phyloP scores from a whole-genome alignment of 2,888 invertebrate genomes.

The Sturmia bella region DNA sequence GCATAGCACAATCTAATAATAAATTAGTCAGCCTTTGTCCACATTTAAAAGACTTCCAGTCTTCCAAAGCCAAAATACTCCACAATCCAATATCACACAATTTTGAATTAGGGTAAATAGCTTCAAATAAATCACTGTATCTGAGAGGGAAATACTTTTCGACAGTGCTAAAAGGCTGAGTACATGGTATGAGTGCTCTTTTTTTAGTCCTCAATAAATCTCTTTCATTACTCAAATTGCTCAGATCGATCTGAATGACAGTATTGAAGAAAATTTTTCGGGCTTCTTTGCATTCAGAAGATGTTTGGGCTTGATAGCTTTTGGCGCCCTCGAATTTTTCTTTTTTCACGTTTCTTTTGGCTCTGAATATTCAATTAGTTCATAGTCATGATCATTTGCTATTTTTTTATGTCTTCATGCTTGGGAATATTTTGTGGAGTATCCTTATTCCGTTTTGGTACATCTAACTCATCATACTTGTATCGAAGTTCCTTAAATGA shows the following conservation, averaged over 20 bases:
- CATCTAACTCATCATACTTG: not conserved
- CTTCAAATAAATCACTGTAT: not conserved
- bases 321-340: not conserved
- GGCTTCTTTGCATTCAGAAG: too few relatives aligned
- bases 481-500: not conserved
- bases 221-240: not conserved
- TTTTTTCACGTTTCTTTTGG: not conserved
- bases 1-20: slow-evolving; percentile 3
- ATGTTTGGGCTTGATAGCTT: slow-evolving; percentile 8
- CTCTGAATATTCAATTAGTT: not conserved
- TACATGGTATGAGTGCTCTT: not conserved
- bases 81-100: slow-evolving; percentile 4
- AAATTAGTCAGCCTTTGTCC: not conserved
- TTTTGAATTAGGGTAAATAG: not conserved
- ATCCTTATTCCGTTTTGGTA: not conserved
- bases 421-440: too few relatives aligned
- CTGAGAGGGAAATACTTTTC: not conserved
- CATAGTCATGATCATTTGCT: slow-evolving; percentile 1
- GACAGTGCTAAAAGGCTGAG: not conserved
- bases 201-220: not conserved
- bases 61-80: slow-evolving; percentile 1
- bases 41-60: slow-evolving; percentile 2
- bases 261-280: too few relatives aligned
- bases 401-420: not conserved
- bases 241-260: too few relatives aligned